Conservation (phyloP, 2,888 invertebrate species). For the Anoplius nigerrimus region DNA sequence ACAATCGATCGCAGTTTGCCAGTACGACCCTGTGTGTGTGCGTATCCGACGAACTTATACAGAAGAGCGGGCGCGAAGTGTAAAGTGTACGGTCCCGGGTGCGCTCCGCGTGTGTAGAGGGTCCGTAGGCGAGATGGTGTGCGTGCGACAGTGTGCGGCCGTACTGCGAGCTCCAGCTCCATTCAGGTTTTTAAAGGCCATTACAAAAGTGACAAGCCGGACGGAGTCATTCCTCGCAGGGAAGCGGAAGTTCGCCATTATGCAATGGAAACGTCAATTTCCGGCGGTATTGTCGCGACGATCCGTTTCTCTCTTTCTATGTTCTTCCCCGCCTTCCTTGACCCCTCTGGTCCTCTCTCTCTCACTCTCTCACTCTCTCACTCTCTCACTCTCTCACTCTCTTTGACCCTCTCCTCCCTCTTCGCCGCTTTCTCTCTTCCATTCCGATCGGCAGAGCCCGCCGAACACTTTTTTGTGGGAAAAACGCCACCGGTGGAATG, state of each 20-base stretch:
- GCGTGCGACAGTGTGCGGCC: no score
- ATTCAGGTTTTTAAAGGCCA: constrained; percentile 62
- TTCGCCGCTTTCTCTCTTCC: no score
- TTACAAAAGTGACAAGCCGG: constrained; percentile 64
- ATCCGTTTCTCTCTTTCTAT: constrained; percentile 53
- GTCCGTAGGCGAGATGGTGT: no score
- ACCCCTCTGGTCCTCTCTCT: neutral
- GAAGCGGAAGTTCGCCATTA: constrained; percentile 70
- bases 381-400: neutral
- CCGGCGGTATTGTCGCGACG: constrained; percentile 47
- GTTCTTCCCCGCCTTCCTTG: constrained; percentile 26
- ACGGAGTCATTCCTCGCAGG: constrained; percentile 64
- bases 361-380: neutral
- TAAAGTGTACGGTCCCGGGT: no score
- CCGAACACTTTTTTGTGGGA: neutral
- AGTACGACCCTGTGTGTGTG: no score
- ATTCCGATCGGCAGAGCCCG: no score
- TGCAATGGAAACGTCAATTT: constrained; percentile 68
- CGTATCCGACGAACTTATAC: no score
- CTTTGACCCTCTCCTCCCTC: no score
- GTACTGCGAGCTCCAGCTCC: constrained; percentile 30
- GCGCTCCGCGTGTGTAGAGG: no score
- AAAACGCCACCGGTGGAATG: constrained; percentile 3
- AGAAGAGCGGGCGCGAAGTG: no score
- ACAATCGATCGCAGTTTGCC: no score